These are phyloP conservation scores for Argopecten irradians DNA, from an alignment of 1,140 invertebrate genomes.

Conservation along the genomic window DNA sequence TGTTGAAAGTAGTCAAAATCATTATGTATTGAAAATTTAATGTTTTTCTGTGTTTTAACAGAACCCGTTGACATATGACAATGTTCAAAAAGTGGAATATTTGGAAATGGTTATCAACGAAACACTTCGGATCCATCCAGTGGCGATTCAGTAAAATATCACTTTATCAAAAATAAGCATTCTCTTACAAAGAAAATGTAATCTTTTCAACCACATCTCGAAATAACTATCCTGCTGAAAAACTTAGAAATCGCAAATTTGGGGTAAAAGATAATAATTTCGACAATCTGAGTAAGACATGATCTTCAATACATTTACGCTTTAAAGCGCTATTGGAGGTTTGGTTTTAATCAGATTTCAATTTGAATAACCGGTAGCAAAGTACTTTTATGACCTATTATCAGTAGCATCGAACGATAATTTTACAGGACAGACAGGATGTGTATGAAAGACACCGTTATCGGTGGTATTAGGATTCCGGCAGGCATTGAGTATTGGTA, in stretches of 20 bases:
- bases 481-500: slow-evolving; percentile 71
- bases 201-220: too few relatives aligned
- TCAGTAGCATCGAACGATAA: too few relatives aligned
- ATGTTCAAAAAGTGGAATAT: slow-evolving; percentile 51
- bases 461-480: slow-evolving; percentile 69
- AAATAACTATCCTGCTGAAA: too few relatives aligned
- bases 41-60: slow-evolving; percentile 34
- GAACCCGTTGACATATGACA: slow-evolving; percentile 55
- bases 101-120: slow-evolving; percentile 73
- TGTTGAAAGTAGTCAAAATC: background rate
- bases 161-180: background rate
- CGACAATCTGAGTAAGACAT: too few relatives aligned
- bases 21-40: background rate
- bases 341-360: too few relatives aligned
- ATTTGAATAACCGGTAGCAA: too few relatives aligned
- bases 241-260: too few relatives aligned
- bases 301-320: too few relatives aligned
- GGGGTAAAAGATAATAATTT: too few relatives aligned
- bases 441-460: slow-evolving; percentile 52
- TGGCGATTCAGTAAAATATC: slow-evolving; percentile 52
- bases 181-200: too few relatives aligned
- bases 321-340: too few relatives aligned
- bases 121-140: slow-evolving; percentile 71
- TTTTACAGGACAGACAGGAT: slow-evolving; percentile 44
- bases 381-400: too few relatives aligned